Evolutionary conservation across 2,888 invertebrate species (phyloP).

Genomic region (Drosophila macrothrix): DNA sequence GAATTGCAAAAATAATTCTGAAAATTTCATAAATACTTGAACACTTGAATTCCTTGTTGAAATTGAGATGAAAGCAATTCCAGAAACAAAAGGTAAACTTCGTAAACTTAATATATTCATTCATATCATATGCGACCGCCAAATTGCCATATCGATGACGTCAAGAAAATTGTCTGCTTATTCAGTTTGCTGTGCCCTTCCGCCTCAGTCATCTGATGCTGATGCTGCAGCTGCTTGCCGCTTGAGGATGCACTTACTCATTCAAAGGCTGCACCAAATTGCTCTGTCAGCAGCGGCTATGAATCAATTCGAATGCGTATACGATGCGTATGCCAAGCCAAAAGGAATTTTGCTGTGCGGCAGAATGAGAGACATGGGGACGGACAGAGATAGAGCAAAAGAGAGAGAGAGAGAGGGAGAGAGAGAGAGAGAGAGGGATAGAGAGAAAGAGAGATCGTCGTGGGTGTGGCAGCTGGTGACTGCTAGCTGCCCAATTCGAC

Average conservation of each 20-base stretch:
- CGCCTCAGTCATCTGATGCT: not conserved
- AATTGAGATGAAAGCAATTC: not conserved
- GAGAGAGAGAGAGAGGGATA: too few relatives aligned
- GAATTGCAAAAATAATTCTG: not conserved
- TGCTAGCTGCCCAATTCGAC: constrained; percentile 55
- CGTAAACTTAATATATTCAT: constrained; percentile 38
- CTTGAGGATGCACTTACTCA: constrained; percentile 55
- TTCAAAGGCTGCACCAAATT: constrained; percentile 63
- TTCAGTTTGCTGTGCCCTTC: constrained; percentile 37
- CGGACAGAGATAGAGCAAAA: too few relatives aligned
- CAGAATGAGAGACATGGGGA: not conserved
- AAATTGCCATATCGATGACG: constrained; percentile 68
- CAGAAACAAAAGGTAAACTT: not conserved
- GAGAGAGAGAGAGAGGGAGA: not conserved
- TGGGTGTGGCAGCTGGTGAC: constrained; percentile 51
- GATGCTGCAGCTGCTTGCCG: constrained; percentile 5
- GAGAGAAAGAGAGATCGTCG: not conserved
- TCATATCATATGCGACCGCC: constrained; percentile 33
- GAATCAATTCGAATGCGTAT: constrained; percentile 61
- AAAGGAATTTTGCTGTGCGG: constrained; percentile 27
- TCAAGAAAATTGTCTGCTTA: constrained; percentile 69
- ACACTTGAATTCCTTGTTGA: not conserved
- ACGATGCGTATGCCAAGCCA: constrained; percentile 42
- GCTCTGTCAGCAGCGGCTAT: constrained; percentile 58
- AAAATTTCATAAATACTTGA: not conserved